These are phyloP conservation scores for Prionace glauca DNA, from an alignment of 2,797 vertebrate genomes.

Conservation along the genomic window DNA sequence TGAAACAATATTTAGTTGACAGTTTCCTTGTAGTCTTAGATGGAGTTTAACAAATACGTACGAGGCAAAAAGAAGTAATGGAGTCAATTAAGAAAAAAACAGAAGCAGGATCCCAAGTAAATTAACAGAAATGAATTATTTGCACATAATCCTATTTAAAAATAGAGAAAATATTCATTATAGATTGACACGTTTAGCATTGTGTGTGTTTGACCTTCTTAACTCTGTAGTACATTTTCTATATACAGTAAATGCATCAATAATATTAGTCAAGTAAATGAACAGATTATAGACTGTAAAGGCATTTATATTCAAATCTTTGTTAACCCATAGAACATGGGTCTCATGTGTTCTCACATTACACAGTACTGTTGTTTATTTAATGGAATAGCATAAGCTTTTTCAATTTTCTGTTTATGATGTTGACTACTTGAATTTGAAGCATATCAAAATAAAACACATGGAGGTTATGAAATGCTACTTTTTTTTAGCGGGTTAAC, in stretches of 20 bases:
- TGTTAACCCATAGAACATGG: not conserved
- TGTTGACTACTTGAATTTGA: not conserved
- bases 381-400: not conserved
- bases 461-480: not conserved
- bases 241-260: not conserved
- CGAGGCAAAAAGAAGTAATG: slow-evolving; percentile 88
- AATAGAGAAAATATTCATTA: slow-evolving; percentile 25
- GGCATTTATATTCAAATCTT: slow-evolving; percentile 8
- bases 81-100: slow-evolving; percentile 66
- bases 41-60: slow-evolving; percentile 98
- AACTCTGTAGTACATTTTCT: not conserved
- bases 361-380: not conserved
- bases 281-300: slow-evolving; percentile 5
- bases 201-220: slow-evolving; percentile 21
- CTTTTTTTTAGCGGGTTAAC: not conserved
- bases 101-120: slow-evolving; percentile 13
- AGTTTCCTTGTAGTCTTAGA: slow-evolving; percentile 88
- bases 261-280: slow-evolving; percentile 27
- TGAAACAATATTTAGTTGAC: slow-evolving; percentile 99
- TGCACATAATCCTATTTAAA: slow-evolving; percentile 3
- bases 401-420: not conserved
- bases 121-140: slow-evolving; percentile 16
- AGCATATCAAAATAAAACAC: slow-evolving; percentile 12
- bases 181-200: not conserved
- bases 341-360: not conserved